Conservation (phyloP, 2,113 vertebrate genomes). For the Geothlypis trichas region DNA sequence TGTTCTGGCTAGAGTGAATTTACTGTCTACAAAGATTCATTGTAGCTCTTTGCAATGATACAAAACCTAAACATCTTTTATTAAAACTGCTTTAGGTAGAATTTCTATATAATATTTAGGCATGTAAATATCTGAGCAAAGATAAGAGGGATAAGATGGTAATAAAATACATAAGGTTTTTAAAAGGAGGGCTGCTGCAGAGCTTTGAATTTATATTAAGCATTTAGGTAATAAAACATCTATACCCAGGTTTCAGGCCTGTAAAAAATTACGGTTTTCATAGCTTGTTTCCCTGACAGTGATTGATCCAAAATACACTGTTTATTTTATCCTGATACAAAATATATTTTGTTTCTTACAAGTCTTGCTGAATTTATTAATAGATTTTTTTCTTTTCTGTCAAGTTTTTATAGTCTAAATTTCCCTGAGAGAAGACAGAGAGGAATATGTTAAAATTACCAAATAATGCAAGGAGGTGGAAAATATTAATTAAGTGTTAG, state of each 20-base stretch:
- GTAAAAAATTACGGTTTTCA: neutral
- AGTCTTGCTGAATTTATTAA: neutral
- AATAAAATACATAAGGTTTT: neutral
- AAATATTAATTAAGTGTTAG: slow-evolving; percentile 23
- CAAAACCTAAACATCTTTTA: neutral
- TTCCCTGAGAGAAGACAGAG: neutral
- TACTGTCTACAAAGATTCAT: neutral
- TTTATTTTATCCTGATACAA: neutral
- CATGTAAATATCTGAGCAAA: neutral
- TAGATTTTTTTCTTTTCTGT: neutral
- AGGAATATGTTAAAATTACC: neutral
- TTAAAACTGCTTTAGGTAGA: neutral
- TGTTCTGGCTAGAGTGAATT: neutral
- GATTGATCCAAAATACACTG: neutral
- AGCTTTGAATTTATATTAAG: neutral
- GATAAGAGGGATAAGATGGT: neutral
- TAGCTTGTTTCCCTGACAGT: neutral
- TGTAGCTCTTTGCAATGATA: neutral
- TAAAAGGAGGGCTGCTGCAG: neutral
- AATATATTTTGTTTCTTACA: neutral
- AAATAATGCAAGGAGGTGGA: neutral
- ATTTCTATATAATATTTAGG: neutral
- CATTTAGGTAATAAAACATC: neutral
- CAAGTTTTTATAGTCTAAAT: neutral
- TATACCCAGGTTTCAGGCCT: neutral